These are phyloP conservation scores for Leucozona laternaria DNA, from an alignment of 2,888 invertebrate species.

Conservation along the genomic window DNA sequence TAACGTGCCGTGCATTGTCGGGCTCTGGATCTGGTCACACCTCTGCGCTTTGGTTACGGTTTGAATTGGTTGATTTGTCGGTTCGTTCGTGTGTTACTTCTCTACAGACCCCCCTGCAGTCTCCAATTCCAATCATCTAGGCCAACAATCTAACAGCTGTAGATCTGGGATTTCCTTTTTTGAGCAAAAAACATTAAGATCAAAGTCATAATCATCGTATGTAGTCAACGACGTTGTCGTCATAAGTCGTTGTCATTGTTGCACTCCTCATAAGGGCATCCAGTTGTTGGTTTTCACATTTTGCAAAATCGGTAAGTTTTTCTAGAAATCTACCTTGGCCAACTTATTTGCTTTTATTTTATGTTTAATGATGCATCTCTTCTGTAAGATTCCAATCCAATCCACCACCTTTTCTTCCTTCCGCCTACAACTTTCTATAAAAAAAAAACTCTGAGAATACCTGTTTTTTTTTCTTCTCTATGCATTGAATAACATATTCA, in stretches of 20 bases:
- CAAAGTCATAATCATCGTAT: conserved; percentile 48
- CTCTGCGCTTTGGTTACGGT: conserved; percentile 57
- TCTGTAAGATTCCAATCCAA: conserved; percentile 42
- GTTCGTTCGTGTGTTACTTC: conserved; percentile 50
- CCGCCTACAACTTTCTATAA: conserved; percentile 74
- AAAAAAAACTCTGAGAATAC: conserved; percentile 62
- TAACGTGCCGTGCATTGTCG: conserved; percentile 36
- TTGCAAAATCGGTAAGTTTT: conserved; percentile 72
- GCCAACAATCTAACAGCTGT: conserved; percentile 49
- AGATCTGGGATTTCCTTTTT: conserved; percentile 67
- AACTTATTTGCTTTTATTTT: conserved; percentile 23
- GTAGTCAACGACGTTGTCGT: conserved; percentile 21
- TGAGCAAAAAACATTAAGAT: conserved; percentile 55
- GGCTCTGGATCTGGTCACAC: conserved; percentile 56
- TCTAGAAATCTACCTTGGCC: background rate
- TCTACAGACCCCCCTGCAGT: conserved; percentile 7
- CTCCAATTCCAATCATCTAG: conserved; percentile 18
- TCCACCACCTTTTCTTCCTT: conserved; percentile 52
- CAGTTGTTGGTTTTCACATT: conserved; percentile 62
- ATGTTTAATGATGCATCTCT: conserved; percentile 50
- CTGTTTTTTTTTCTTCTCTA: conserved; percentile 63
- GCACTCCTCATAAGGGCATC: conserved; percentile 68
- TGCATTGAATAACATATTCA: conserved; percentile 60
- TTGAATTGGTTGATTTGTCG: conserved; percentile 42
- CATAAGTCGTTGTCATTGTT: conserved; percentile 30